A percentile compares a stretch with the other conserved stretches of the same genome.
Evolutionary conservation across 23 tunicate species (phyloP).

Genomic region (Styela clava): DNA sequence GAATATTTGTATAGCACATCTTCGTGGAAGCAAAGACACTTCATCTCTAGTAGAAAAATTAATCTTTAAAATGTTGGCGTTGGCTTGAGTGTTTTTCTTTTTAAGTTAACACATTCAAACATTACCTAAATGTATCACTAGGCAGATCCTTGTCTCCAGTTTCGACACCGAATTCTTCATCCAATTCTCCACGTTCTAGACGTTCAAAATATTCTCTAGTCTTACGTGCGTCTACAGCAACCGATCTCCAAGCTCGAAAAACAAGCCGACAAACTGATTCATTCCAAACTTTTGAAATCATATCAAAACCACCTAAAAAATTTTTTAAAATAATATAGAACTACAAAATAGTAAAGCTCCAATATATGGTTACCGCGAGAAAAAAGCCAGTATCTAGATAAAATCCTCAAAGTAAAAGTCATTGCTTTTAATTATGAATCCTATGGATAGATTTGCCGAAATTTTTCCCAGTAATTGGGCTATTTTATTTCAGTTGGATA

Average conservation of each 20-base stretch:
- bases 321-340: no score
- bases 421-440: no score
- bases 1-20: slow-evolving; percentile 90
- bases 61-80: not conserved
- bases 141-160: not conserved
- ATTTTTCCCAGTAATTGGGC: no score
- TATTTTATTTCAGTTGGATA: no score
- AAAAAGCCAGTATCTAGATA: not conserved
- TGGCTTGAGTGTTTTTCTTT: no score
- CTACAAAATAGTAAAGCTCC: not conserved
- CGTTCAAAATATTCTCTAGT: slow-evolving; percentile 91
- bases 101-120: no score
- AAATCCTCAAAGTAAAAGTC: no score
- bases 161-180: slow-evolving; percentile 56
- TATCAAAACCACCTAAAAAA: slow-evolving; percentile 55
- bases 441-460: no score
- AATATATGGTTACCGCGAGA: no score
- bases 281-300: slow-evolving; percentile 50
- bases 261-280: slow-evolving; percentile 47
- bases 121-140: slow-evolving; percentile 11
- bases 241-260: slow-evolving; percentile 71
- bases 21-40: slow-evolving; percentile 76
- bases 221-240: slow-evolving; percentile 73
- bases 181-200: slow-evolving; percentile 84
- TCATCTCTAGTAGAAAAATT: slow-evolving; percentile 52